Percentiles rank a stretch among this genome's conserved stretches.
These are phyloP conservation scores for Sipha maydis DNA, from an alignment of 2,888 invertebrate genomes.

Conservation along the genomic window DNA sequence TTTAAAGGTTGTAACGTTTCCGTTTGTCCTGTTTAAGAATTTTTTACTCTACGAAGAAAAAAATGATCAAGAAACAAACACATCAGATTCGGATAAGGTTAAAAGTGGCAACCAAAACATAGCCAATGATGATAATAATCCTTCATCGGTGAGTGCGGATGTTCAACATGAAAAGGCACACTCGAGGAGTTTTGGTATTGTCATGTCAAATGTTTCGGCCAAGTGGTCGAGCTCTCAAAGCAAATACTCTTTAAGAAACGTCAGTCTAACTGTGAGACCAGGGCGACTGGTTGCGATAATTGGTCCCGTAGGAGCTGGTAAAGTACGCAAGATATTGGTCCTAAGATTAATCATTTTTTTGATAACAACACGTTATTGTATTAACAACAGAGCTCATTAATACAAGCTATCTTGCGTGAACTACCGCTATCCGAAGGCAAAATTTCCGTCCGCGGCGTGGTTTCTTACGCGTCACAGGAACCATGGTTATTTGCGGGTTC, in stretches of 20 bases:
- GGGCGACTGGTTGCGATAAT: not conserved
- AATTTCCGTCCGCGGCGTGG: slow-evolving; percentile 75
- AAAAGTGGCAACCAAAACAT: not conserved
- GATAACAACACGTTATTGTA: not conserved
- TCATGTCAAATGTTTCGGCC: not conserved
- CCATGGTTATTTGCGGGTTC: slow-evolving; percentile 87
- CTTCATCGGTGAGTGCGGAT: not conserved
- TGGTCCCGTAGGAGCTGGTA: not conserved
- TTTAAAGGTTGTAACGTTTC: not conserved
- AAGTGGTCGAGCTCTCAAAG: not conserved
- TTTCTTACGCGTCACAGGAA: slow-evolving; percentile 86
- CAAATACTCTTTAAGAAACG: not conserved
- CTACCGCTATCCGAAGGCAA: slow-evolving; percentile 76
- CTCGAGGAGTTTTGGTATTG: not conserved
- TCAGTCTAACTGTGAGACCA: not conserved
- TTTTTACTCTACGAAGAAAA: not conserved
- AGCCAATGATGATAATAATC: not conserved
- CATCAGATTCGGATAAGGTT: not conserved
- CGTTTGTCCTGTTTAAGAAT: not conserved
- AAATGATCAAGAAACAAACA: not conserved
- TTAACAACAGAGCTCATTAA: slow-evolving; percentile 72
- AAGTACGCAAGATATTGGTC: not conserved
- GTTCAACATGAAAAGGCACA: not conserved
- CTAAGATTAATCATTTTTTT: not conserved
- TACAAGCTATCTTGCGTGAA: slow-evolving; percentile 81